Evolutionary conservation across 2,888 invertebrate genomes (phyloP).

Genomic region (Lithophane semibrunnea): DNA sequence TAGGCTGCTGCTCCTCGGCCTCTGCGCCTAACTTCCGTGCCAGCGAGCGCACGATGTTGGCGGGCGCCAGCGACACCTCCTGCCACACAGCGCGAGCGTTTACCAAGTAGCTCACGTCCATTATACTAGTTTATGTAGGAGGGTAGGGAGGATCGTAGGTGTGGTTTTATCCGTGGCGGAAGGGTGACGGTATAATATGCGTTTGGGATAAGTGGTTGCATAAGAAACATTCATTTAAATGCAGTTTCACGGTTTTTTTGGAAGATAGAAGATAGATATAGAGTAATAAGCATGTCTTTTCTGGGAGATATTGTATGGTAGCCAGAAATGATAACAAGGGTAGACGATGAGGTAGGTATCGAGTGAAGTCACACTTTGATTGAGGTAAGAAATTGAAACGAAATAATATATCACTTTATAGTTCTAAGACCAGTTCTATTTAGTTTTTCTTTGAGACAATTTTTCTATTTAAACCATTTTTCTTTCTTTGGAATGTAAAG

Average conservation of each 20-base stretch:
- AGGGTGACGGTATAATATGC: not conserved
- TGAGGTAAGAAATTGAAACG: not conserved
- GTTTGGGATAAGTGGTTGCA: not conserved
- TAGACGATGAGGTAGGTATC: not conserved
- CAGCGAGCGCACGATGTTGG: constrained; percentile 91
- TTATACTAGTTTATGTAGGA: constrained; percentile 2
- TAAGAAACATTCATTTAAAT: not conserved
- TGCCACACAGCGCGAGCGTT: constrained; percentile 77
- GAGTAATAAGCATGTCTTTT: not conserved
- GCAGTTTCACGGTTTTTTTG: not conserved
- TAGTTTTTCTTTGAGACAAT: not conserved
- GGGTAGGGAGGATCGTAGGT: not conserved
- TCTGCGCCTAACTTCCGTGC: constrained; percentile 95
- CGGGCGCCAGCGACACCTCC: constrained; percentile 88
- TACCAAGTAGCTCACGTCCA: constrained; percentile 53
- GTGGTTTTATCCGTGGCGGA: not conserved
- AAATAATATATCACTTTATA: not conserved
- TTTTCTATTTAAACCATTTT: not conserved
- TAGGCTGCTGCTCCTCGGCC: constrained; percentile 91
- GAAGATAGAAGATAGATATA: not conserved
- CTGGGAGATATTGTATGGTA: not conserved
- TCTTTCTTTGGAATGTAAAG: not conserved
- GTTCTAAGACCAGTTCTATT: not conserved
- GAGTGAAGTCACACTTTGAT: not conserved
- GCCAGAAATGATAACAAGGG: not conserved